Evolutionary conservation across 2,113 vertebrate species (phyloP).

Genomic region (Himantopus leucocephalus): DNA sequence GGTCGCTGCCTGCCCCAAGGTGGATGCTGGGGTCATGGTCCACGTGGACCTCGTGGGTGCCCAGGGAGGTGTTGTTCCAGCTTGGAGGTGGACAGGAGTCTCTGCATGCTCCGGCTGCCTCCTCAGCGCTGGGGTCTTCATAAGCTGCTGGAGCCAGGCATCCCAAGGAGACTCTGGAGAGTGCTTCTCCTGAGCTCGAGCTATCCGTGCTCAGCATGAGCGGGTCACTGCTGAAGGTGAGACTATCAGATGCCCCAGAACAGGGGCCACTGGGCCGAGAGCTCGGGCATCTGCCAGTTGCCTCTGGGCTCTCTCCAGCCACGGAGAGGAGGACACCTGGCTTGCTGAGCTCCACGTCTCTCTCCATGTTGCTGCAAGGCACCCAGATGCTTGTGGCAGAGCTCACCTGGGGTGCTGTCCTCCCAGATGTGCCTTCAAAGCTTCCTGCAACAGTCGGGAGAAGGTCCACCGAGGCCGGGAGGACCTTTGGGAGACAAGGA

Average conservation of each 20-base stretch:
- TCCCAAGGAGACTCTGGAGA: background rate
- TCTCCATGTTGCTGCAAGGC: rapidly evolving
- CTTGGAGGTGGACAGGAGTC: rapidly evolving
- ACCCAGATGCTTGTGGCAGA: background rate
- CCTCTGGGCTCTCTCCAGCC: rapidly evolving
- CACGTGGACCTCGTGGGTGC: background rate
- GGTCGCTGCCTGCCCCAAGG: rapidly evolving
- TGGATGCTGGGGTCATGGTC: background rate
- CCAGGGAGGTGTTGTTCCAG: background rate
- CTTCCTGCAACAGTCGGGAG: background rate
- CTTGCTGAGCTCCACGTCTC: background rate
- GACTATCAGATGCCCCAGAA: rapidly evolving
- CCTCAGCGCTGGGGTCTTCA: background rate
- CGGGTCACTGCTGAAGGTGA: background rate
- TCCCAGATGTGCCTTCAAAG: background rate
- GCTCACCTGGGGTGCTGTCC: rapidly evolving
- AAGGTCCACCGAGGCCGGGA: rapidly evolving
- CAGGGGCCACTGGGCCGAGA: rapidly evolving
- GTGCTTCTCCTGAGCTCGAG: rapidly evolving
- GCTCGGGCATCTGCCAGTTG: rapidly evolving
- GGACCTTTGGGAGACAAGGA: slow-evolving; percentile 34
- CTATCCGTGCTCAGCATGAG: background rate
- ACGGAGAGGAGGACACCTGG: rapidly evolving
- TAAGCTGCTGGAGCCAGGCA: rapidly evolving
- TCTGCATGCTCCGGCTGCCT: background rate